Evolutionary conservation across 2,888 invertebrate species (phyloP).

Genomic region (Dendrolimus pini): DNA sequence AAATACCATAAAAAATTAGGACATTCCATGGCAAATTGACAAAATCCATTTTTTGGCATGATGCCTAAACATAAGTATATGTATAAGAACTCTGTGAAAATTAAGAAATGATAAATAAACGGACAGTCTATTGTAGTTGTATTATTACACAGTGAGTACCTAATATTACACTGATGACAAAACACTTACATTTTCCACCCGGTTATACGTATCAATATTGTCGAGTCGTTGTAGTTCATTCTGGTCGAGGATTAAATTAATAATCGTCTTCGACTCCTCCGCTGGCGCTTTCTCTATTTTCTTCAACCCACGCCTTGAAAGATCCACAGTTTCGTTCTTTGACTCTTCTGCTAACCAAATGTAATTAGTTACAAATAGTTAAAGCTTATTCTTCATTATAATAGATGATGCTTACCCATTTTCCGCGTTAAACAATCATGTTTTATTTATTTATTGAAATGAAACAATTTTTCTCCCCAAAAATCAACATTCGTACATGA

Average conservation of each 20-base stretch:
- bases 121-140: no score
- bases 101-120: no score
- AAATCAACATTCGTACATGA: slow-evolving; percentile 49
- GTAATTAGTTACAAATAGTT: neutral
- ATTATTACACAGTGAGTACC: no score
- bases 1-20: no score
- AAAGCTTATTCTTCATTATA: neutral
- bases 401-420: slow-evolving; percentile 42
- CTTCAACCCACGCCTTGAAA: slow-evolving; percentile 87
- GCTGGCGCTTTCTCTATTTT: slow-evolving; percentile 85
- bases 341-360: slow-evolving; percentile 26
- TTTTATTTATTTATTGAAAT: slow-evolving; percentile 34
- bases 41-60: no score
- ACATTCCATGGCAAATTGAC: no score
- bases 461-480: slow-evolving; percentile 28
- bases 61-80: no score
- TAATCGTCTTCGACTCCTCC: slow-evolving; percentile 81
- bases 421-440: slow-evolving; percentile 32
- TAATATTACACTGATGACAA: neutral
- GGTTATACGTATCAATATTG: slow-evolving; percentile 88
- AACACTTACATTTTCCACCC: slow-evolving; percentile 82
- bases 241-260: slow-evolving; percentile 86
- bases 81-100: no score
- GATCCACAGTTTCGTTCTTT: slow-evolving; percentile 79
- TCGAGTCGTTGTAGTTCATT: slow-evolving; percentile 92